Base-by-base conservation (phyloP, 2,797 vertebrate species). In the Caiman crocodilus region DNA sequence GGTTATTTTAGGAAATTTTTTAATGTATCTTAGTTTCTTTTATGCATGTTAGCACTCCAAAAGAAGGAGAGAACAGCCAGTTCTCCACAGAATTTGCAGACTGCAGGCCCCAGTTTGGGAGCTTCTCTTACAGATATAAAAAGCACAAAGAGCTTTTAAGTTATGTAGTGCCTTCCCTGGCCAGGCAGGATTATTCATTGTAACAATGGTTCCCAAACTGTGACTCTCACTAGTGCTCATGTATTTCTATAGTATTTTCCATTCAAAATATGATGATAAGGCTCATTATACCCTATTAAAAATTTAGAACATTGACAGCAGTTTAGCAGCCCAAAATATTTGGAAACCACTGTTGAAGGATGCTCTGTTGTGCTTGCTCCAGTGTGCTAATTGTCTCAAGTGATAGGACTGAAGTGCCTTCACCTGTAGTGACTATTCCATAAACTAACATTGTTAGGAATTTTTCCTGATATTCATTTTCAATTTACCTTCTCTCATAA, bases 101-200 rank as follows among this genome's bases (percentile, higher is more conserved):
- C 82, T 89, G 56, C n/a, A 1, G 56, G 35, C 23, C 89, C 63
- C 59, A 79, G 20, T 82, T 56, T 25, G 18, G 67, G 18, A 67
- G 32, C 32, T 69, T 56, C 58, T 84, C 0, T 60, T 1, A 0
- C 65, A 90, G 64, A 76, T 87, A 82, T 61, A 18, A 89, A 94
- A 93, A 91, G 76, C 59, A 75, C 69, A 74, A 59, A 86, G 75
- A 90, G 58, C 16, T 90, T 82, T 80, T 14, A 84, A 92, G 61
- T 80, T 32, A 42, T 60, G 4, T 79, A 90, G 82, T 80, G 84
- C 61, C 76, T 69, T 90, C 89, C 21, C 59, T 23, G 74, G 55
- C 90, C 91, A 87, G 77, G 65, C 50, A 79, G 86, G 73, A 75
- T 93, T 50, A 59, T 90, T 71, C 82, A 15, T 84, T 84, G 50